A percentile compares a stretch with the other conserved stretches of the same genome.
phyloP scores from a whole-genome alignment of 2,113 vertebrate genomes.

The Macrotus californicus region DNA sequence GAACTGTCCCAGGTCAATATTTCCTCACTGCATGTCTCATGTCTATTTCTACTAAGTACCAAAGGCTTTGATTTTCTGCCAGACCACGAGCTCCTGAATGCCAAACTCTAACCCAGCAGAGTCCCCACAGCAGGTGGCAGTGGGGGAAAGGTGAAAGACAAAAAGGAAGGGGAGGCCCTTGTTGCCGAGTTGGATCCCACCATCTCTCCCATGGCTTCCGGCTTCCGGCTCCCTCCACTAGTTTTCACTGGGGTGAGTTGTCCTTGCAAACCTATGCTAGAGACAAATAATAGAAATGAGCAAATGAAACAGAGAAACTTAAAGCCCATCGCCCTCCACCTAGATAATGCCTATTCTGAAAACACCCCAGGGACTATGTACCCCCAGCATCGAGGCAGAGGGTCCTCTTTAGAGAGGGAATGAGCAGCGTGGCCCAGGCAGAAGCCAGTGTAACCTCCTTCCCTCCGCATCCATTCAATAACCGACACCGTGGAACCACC shows the following conservation, averaged over 20 bases:
- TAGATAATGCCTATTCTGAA: rapidly evolving
- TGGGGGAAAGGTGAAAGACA: not conserved
- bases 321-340: not conserved
- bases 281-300: not conserved
- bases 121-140: too few species aligned
- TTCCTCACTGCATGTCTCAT: not conserved
- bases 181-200: not conserved
- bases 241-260: not conserved
- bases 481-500: rapidly evolving
- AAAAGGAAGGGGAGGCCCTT: too few species aligned
- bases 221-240: not conserved
- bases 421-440: not conserved
- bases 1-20: not conserved
- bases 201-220: rapidly evolving
- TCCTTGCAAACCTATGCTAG: not conserved
- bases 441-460: not conserved
- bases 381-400: not conserved
- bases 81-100: not conserved
- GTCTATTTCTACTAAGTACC: not conserved
- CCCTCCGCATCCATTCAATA: not conserved
- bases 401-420: too few species aligned
- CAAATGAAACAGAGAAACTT: not conserved
- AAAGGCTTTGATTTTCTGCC: not conserved
- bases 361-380: not conserved
- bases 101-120: not conserved